Conservation (phyloP, 2,797 vertebrate species). For the Lithobates sylvaticus region DNA sequence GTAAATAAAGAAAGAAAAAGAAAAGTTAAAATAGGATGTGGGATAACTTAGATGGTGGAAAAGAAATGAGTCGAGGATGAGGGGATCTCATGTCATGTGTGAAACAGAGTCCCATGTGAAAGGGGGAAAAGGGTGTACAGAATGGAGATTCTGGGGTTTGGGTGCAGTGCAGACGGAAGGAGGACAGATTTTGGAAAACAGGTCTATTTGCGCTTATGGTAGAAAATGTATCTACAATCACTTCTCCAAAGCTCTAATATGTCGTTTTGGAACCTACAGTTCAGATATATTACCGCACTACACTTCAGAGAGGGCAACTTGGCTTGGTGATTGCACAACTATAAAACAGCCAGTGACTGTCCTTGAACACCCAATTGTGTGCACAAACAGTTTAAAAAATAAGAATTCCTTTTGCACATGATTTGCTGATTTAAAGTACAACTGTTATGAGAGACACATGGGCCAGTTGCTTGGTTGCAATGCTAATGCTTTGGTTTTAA, state of each 20-base stretch:
- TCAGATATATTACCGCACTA: neutral
- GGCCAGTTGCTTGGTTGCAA: too few species aligned
- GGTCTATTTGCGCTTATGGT: constrained; percentile 34
- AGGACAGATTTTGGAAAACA: constrained; percentile 72
- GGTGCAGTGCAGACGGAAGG: constrained; percentile 70
- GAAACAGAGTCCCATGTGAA: constrained; percentile 46
- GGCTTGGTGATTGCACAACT: neutral
- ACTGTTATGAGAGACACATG: too few species aligned
- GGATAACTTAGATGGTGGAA: constrained; percentile 81
- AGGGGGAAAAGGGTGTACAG: constrained; percentile 16
- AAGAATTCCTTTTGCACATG: too few species aligned
- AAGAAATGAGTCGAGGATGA: constrained; percentile 74
- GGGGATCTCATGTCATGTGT: constrained; percentile 67
- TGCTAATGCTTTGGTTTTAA: too few species aligned
- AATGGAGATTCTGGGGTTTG: constrained; percentile 66
- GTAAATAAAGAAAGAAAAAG: constrained; percentile 89
- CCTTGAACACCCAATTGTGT: too few species aligned
- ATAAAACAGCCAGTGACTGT: neutral
- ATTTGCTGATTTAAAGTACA: too few species aligned
- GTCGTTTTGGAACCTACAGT: neutral
- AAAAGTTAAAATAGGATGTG: constrained; percentile 86
- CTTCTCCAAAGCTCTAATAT: neutral
- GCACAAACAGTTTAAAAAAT: too few species aligned
- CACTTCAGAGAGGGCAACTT: neutral
- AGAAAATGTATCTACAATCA: neutral